phyloP scores from a whole-genome alignment of 2,797 vertebrate species.

The Enteromius afrohamiltoni region DNA sequence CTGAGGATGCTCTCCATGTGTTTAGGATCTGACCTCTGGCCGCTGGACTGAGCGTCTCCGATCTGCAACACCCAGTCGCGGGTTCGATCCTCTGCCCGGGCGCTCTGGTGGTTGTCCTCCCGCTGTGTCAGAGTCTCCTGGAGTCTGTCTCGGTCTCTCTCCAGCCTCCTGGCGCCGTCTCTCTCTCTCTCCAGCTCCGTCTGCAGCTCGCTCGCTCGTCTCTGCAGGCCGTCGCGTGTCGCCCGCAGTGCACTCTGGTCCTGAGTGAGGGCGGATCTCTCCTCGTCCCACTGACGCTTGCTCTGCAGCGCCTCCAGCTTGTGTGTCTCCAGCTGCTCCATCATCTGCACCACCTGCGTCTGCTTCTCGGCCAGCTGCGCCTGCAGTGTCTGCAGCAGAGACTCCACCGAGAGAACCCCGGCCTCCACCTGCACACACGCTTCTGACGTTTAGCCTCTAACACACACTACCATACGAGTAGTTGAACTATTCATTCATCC shows the following conservation, averaged over 20 bases:
- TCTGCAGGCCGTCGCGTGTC: slow-evolving; percentile 76
- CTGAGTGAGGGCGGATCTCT: slow-evolving; percentile 73
- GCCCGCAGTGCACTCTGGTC: slow-evolving; percentile 82
- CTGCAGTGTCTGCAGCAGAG: slow-evolving; percentile 84
- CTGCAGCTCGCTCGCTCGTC: slow-evolving; percentile 77
- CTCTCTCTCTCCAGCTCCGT: slow-evolving; percentile 79
- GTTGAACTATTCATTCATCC: no score
- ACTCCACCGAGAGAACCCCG: slow-evolving; percentile 63
- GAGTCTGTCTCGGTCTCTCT: slow-evolving; percentile 77
- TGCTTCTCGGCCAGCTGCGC: slow-evolving; percentile 88
- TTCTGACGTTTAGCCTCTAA: no score
- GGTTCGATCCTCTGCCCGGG: slow-evolving; percentile 75
- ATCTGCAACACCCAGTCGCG: slow-evolving; percentile 85
- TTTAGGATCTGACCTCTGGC: slow-evolving; percentile 66
- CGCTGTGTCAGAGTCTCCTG: slow-evolving; percentile 79
- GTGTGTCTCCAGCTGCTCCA: slow-evolving; percentile 85
- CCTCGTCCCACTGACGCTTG: slow-evolving; percentile 82
- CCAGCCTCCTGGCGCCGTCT: slow-evolving; percentile 77
- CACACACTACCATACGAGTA: no score
- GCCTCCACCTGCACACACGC: slow-evolving; percentile 42
- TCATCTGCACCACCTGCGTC: slow-evolving; percentile 81
- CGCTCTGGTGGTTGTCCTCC: slow-evolving; percentile 63
- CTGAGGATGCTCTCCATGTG: slow-evolving; percentile 77
- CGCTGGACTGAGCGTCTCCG: slow-evolving; percentile 50
- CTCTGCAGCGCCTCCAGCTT: slow-evolving; percentile 84